phyloP scores from a whole-genome alignment of 2,797 vertebrate genomes.

The Tokudaia muenninki region DNA sequence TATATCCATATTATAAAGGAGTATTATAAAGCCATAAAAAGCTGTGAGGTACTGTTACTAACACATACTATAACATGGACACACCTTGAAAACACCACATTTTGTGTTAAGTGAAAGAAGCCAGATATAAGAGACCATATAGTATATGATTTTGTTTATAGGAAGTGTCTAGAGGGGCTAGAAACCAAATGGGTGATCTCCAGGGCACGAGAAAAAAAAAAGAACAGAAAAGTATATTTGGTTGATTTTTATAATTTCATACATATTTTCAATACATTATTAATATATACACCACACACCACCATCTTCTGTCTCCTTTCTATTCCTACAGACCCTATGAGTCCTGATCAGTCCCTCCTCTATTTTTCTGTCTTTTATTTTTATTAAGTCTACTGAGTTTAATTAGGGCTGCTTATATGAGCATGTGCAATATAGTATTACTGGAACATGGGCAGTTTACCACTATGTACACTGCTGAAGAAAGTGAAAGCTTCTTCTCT shows the following conservation, averaged over 20 bases:
- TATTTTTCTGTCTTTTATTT: neutral
- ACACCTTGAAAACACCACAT: neutral
- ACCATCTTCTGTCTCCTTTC: neutral
- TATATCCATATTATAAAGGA: neutral
- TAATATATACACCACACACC: neutral
- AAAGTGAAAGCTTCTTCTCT: neutral
- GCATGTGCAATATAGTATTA: neutral
- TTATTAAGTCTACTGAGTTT: neutral
- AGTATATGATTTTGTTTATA: neutral
- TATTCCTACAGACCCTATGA: neutral
- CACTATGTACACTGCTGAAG: neutral
- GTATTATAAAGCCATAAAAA: slow-evolving; percentile 46
- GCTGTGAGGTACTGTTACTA: neutral
- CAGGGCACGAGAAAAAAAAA: neutral
- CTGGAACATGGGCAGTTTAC: neutral
- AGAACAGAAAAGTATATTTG: neutral
- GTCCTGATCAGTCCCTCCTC: neutral
- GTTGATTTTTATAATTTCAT: neutral
- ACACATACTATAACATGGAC: neutral
- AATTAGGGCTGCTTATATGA: neutral
- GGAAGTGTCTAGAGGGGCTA: neutral
- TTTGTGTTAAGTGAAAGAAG: neutral
- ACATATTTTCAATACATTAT: neutral
- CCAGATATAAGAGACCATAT: neutral
- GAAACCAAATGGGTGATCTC: neutral